phyloP scores from a whole-genome alignment of 2,888 invertebrate species.

The Synanthedon vespiformis region DNA sequence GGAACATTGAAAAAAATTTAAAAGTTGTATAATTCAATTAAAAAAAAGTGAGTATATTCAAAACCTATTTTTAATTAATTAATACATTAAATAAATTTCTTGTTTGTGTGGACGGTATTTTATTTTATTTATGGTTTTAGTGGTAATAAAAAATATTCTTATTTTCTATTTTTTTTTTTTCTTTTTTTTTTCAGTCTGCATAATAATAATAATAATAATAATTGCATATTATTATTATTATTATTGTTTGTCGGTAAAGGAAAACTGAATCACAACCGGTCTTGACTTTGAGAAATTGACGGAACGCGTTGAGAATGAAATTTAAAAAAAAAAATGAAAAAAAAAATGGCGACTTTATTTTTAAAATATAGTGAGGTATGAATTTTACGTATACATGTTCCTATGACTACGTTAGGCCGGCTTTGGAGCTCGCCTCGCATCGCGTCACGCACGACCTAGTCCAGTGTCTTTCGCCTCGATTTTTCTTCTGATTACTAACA shows the following conservation, averaged over 20 bases:
- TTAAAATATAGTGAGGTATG: constrained; percentile 69
- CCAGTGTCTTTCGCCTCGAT: too few species aligned
- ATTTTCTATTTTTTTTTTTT: constrained; percentile 40
- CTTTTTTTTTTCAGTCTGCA: constrained; percentile 45
- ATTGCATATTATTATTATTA: too few species aligned
- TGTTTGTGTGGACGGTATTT: constrained; percentile 58
- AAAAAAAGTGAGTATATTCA: constrained; percentile 27
- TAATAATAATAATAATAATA: too few species aligned
- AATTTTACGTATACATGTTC: constrained; percentile 73
- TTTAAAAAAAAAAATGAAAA: constrained; percentile 1
- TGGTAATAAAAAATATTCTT: constrained; percentile 55
- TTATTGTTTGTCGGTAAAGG: constrained; percentile 10
- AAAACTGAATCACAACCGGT: constrained; percentile 36
- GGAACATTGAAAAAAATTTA: too few species aligned
- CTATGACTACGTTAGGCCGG: constrained; percentile 20
- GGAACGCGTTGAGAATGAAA: constrained; percentile 5
- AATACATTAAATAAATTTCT: constrained; percentile 54
- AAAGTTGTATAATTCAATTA: too few species aligned
- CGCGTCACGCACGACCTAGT: too few species aligned
- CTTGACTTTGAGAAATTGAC: constrained; percentile 27
- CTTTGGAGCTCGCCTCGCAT: too few species aligned
- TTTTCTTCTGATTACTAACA: too few species aligned
- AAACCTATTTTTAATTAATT: constrained; percentile 17
- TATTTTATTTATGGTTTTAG: constrained; percentile 39
- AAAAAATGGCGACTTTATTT: constrained; percentile 12